Conservation (phyloP, 2,797 vertebrate species). For the Mallotus villosus region DNA sequence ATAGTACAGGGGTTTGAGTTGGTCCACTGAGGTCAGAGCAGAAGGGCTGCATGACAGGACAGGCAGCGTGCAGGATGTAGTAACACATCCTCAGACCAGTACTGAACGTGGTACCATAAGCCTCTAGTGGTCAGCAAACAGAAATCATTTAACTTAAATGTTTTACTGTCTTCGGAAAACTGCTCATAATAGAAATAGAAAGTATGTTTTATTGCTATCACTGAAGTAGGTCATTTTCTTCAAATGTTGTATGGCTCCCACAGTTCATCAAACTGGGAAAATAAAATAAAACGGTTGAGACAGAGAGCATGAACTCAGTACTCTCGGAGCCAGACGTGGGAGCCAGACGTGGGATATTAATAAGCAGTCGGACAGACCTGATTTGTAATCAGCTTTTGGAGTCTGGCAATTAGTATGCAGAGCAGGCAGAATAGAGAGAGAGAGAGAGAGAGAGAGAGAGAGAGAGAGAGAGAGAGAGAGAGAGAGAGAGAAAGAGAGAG, state of each 20-base stretch:
- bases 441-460: conserved; percentile 39
- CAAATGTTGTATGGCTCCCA: neutral
- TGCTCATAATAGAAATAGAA: neutral
- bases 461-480: neutral
- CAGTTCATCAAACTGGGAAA: neutral
- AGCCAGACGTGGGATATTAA: conserved; percentile 42
- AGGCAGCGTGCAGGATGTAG: neutral
- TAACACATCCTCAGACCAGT: neutral
- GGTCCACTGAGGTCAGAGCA: neutral
- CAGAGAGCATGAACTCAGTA: neutral
- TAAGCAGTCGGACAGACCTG: conserved; percentile 55
- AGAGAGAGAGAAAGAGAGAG: conserved; percentile 34
- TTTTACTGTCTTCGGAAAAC: neutral
- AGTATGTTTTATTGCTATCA: neutral
- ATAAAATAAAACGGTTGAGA: neutral
- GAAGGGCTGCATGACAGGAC: neutral
- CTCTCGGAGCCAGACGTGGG: neutral
- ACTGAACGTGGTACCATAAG: neutral
- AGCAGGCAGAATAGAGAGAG: conserved; percentile 44
- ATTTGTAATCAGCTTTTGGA: conserved; percentile 54
- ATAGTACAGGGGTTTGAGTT: conserved; percentile 1
- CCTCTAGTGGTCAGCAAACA: conserved; percentile 3
- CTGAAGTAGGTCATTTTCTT: neutral
- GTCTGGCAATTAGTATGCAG: conserved; percentile 67
- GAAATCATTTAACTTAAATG: neutral